These are phyloP conservation scores for Harpalus rufipes DNA, from an alignment of 2,888 invertebrate genomes.

Conservation along the genomic window DNA sequence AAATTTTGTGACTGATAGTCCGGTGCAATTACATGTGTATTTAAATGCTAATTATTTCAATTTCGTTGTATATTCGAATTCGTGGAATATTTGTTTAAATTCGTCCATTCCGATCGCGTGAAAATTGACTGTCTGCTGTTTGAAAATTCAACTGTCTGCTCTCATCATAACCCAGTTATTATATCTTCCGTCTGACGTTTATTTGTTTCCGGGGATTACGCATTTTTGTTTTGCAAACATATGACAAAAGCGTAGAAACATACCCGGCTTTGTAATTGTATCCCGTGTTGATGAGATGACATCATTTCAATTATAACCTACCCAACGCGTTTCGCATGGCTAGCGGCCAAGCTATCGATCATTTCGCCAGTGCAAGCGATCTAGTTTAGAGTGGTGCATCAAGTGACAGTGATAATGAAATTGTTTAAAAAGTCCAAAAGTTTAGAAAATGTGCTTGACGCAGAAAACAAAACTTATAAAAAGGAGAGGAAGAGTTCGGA, in stretches of 20 bases:
- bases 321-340: conserved; percentile 45
- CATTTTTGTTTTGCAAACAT: conserved; percentile 32
- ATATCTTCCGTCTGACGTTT: conserved; percentile 32
- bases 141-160: neutral
- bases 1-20: neutral
- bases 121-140: neutral
- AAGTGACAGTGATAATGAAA: conserved; percentile 32
- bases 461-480: conserved; percentile 22
- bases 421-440: conserved; percentile 61
- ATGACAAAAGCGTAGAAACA: conserved; percentile 52
- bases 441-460: conserved; percentile 49
- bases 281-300: conserved; percentile 58
- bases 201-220: conserved; percentile 40
- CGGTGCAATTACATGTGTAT: neutral
- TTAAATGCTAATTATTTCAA: neutral
- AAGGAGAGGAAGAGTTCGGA: conserved; percentile 15
- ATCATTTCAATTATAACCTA: conserved; percentile 65
- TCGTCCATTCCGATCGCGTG: neutral
- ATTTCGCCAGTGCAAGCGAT: conserved; percentile 21
- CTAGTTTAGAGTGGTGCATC: conserved; percentile 11
- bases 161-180: conserved; percentile 18
- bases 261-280: conserved; percentile 51
- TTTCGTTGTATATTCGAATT: neutral
- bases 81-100: conserved; percentile 1
- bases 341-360: conserved; percentile 49